Evolutionary conservation across 2,113 vertebrate genomes (phyloP), one percentile per base, ranked within the genome.

Genomic region (Deroptyus accipitrinus): DNA sequence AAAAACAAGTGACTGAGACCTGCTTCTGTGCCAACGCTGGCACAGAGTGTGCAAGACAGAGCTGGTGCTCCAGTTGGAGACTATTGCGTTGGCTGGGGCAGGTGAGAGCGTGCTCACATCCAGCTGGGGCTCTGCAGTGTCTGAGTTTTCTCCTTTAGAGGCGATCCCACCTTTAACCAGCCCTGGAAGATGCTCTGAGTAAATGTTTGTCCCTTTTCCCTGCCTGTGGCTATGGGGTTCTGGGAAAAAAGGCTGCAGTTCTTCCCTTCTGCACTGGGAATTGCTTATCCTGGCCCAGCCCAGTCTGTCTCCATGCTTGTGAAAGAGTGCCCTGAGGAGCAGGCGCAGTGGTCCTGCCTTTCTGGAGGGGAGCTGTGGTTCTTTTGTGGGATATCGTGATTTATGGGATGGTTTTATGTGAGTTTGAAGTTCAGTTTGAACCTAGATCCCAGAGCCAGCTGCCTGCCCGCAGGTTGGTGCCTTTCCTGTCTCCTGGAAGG

Each of bases 81-180:
- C 28, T 17, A 0, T 23, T 3, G 31, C 1, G 0, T 42, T 46
- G 72, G 4, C 11, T 1, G 33, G 19, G 82, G 49, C 27, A 9
- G 70, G 4, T 14, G 28, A 33, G n/a, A 78, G 70, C 35, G 35
- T 8, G 0, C 51, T 27, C 16, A 1, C 37, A 13, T 22, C 69
- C 76, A 41, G 39, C 24, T 27, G 64, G 41, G 23, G 28, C 64
- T 69, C 39, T n/a, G 49, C 44, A 25, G 24, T 7, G 48, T 25
- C 37, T n/a, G 37, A 8, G 8, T 28, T 44, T 24, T 33, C 8
- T 3, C 37, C 57, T 59, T 59, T 24, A 24, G 33, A 59, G 22
- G 22, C 35, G 57, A 35, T 10, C 11, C 17, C 20, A 27, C 48
- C 33, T 75, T 44, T 12, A 35, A 6, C 14, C 52, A 55, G 35